Evolutionary conservation across 2,888 invertebrate genomes (phyloP), one percentile per base, ranked within the genome.

Genomic region (Cinara cedri): DNA sequence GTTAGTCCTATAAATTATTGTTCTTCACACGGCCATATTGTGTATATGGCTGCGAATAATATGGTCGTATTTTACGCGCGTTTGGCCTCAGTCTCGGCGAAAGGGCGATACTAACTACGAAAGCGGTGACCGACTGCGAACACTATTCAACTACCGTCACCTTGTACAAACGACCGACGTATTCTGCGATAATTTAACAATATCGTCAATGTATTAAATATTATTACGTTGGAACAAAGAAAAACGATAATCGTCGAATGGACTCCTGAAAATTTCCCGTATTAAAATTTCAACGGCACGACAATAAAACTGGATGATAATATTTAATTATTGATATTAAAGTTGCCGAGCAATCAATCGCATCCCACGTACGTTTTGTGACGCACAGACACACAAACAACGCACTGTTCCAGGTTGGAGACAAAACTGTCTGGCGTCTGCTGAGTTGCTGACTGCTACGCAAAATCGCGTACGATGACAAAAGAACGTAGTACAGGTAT

Each of bases 1-100:
- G 19, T 55, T 55, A 9, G 1, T 26, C 62, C n/a, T n/a, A 65
- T 19, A n/a, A 8, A 6, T 19, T 54, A 3, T 54, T 57, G 1
- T 11, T 72, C 34, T 63, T 72, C 49, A 72, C 62, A 46, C 46
- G 2, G 9, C 76, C 76, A 68, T 76, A 66, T 68, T 76, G 68
- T 21, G 46, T 4, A 13, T 34, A 34, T 34, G 1, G 9, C 11
- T 49, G 2, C 19, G 66, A 16, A 66, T 34, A 34, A 34, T 46
- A 11, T 60, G 14, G 26, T 49, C 46, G 60, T 13, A 65, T 19
- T 21, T 26, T 16, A 26, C 26, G 26, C 60, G 26, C 14, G 24
- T 49, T 10, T 1, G 66, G 24, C 19, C 24, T 14, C 19, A 51
- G 34, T 34, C 34, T 34, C 34, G 34, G 6, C 34, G 34, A 34